Conservation (phyloP, 2,888 invertebrate genomes). For the Tetanocera ferruginea region DNA sequence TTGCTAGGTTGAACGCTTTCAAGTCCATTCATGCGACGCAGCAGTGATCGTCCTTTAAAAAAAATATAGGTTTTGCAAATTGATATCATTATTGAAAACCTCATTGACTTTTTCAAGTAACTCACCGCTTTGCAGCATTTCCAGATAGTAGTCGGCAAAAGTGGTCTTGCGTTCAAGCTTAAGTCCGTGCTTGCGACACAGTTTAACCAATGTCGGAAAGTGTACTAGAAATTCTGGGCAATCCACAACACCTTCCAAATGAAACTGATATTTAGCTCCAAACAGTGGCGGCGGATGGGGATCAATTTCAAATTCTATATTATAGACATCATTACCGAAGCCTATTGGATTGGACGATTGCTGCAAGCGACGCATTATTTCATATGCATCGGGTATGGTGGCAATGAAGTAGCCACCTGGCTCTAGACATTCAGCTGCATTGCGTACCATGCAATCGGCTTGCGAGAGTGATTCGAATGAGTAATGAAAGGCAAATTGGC, state of each 20-base stretch:
- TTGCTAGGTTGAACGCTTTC: slow-evolving; percentile 80
- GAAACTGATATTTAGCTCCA: slow-evolving; percentile 96
- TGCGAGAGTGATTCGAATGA: slow-evolving; percentile 90
- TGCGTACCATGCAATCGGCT: slow-evolving; percentile 92
- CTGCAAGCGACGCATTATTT: slow-evolving; percentile 83
- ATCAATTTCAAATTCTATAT: slow-evolving; percentile 80
- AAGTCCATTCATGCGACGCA: slow-evolving; percentile 84
- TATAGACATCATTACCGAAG: slow-evolving; percentile 86
- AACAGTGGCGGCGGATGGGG: slow-evolving; percentile 83
- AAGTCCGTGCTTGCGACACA: slow-evolving; percentile 80
- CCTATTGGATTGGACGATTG: slow-evolving; percentile 72
- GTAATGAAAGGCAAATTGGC: slow-evolving; percentile 99
- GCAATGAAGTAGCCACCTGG: slow-evolving; percentile 97
- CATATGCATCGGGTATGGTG: slow-evolving; percentile 94
- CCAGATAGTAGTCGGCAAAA: slow-evolving; percentile 83
- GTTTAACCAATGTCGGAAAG: slow-evolving; percentile 85
- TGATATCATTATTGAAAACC: not conserved
- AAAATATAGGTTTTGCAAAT: not conserved
- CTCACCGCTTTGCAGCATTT: slow-evolving; percentile 58
- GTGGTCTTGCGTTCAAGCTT: slow-evolving; percentile 78
- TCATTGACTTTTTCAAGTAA: too few species aligned
- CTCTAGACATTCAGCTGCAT: slow-evolving; percentile 89
- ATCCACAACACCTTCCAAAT: slow-evolving; percentile 95
- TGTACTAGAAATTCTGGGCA: slow-evolving; percentile 99
- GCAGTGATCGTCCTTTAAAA: slow-evolving; percentile 69